phyloP scores from a whole-genome alignment of 2,113 vertebrate species.

The Acrocephalus kingi region DNA sequence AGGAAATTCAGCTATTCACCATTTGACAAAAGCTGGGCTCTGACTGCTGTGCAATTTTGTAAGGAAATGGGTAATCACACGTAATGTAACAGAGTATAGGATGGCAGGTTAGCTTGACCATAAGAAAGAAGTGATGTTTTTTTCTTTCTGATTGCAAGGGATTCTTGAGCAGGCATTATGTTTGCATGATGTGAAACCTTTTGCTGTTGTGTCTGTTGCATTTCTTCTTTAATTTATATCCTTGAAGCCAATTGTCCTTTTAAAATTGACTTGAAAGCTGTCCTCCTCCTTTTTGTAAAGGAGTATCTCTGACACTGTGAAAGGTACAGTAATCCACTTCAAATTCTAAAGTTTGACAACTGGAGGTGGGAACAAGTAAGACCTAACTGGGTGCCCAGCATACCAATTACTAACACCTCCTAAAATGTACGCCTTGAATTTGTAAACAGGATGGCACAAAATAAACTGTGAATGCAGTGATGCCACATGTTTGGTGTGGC shows the following conservation, averaged over 20 bases:
- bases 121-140: background rate
- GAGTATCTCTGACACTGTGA: background rate
- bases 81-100: background rate
- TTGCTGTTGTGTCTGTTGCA: background rate
- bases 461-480: background rate
- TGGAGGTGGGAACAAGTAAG: background rate
- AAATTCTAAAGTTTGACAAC: background rate
- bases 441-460: background rate
- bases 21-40: background rate
- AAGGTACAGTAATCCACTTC: background rate
- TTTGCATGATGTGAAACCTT: background rate
- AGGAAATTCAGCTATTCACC: background rate
- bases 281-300: background rate
- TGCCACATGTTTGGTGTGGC: background rate
- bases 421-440: background rate
- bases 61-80: background rate
- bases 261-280: background rate
- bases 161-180: background rate
- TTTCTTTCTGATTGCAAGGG: background rate
- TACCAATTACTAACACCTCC: background rate
- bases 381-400: background rate
- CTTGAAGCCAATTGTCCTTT: background rate
- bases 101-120: background rate
- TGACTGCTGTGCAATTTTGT: background rate
- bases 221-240: background rate